These are phyloP conservation scores for Heterohyrax brucei DNA, from an alignment of 2,797 vertebrate species.

Conservation along the genomic window DNA sequence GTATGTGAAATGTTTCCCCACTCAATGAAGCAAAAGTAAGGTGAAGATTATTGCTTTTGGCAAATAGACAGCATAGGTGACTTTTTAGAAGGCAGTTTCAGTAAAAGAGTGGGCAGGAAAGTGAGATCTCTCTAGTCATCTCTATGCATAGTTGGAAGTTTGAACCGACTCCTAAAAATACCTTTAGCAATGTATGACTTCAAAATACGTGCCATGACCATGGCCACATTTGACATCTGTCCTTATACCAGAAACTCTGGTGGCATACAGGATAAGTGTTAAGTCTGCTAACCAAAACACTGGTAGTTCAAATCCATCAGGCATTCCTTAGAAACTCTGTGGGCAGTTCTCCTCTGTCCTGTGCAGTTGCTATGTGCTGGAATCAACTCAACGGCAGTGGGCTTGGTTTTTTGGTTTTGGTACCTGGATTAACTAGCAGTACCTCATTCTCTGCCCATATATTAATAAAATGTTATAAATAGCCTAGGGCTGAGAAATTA, in stretches of 20 bases:
- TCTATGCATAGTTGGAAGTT: neutral
- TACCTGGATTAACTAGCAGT: neutral
- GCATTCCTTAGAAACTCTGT: no score
- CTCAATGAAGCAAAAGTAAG: neutral
- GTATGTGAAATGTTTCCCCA: neutral
- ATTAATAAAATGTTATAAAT: neutral
- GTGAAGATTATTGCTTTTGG: neutral
- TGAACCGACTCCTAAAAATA: neutral
- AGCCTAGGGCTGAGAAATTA: neutral
- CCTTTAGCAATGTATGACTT: neutral
- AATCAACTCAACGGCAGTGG: no score
- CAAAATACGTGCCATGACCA: neutral
- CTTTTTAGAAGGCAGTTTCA: neutral
- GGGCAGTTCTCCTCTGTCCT: no score
- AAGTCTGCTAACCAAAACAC: no score
- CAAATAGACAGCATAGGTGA: neutral
- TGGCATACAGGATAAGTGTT: no score
- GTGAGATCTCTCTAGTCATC: neutral
- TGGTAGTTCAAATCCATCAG: no score
- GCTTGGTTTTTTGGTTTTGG: no score
- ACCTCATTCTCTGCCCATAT: neutral
- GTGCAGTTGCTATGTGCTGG: no score
- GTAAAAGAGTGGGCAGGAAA: neutral
- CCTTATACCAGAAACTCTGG: no score
- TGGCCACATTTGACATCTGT: neutral